phyloP scores from a whole-genome alignment of 2,113 vertebrate species.

The Pleuronectes platessa region DNA sequence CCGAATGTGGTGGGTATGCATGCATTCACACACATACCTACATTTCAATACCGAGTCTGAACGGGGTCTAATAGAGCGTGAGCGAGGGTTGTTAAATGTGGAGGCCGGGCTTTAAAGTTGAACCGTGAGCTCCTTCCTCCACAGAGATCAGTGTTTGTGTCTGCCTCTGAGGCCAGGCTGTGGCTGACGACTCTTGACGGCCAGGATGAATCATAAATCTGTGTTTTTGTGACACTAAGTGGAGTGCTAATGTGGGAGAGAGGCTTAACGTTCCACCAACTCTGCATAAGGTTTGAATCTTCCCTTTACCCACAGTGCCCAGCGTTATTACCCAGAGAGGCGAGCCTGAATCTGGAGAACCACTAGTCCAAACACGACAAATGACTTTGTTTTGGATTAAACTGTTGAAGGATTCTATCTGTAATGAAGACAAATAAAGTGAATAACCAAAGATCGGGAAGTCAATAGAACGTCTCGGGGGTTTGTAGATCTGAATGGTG shows the following conservation, averaged over 20 bases:
- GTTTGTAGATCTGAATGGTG: neutral
- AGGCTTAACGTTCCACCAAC: conserved; percentile 10
- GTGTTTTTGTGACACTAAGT: conserved; percentile 8
- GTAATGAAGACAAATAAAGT: neutral
- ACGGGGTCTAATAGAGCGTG: too few relatives aligned
- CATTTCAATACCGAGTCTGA: too few relatives aligned
- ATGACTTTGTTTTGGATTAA: neutral
- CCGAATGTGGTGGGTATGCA: too few relatives aligned
- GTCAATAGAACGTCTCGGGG: neutral
- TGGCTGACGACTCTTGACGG: conserved; percentile 10
- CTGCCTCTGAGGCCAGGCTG: neutral
- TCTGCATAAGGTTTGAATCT: neutral
- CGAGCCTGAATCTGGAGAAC: neutral
- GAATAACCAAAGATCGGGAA: neutral
- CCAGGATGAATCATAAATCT: conserved; percentile 1
- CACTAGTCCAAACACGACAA: neutral
- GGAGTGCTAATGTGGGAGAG: conserved; percentile 1
- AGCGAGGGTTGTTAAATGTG: neutral
- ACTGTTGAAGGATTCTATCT: neutral
- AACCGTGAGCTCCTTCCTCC: neutral
- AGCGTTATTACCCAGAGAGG: neutral
- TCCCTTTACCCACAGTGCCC: neutral
- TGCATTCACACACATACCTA: too few relatives aligned
- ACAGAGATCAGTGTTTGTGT: neutral
- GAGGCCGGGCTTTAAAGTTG: neutral